Evolutionary conservation across 2,888 invertebrate genomes (phyloP), one percentile per base, ranked within the genome.

Genomic region (Rotaria macrura): DNA sequence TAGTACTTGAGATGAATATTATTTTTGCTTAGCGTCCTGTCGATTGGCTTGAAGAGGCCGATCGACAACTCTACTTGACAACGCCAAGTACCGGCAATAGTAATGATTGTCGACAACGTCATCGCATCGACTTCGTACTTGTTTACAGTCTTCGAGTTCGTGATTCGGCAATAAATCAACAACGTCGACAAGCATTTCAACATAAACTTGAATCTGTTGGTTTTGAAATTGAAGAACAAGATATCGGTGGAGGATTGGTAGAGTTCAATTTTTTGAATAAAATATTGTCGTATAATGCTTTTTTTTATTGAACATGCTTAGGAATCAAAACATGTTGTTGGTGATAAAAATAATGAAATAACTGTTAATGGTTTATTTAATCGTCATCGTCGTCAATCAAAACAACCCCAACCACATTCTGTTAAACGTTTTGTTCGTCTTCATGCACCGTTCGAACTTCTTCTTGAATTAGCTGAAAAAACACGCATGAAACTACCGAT

Each of bases 401-500:
- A 17, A n/a, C 43, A 17, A 79, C 40, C 25, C 40, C 23, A 79
- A n/a, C 79, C 10, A 5, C 79, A 79, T n/a, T 79, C 40, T 43
- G 79, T 40, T 0, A 79, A 79, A 79, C 79, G 79, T 43, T 95
- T 95, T 91, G 93, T 95, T 87, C 96, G 96, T 93, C 93, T 97
- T 87, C 95, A 96, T 91, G 95, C 95, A 1, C 95, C 96, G 0
- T 91, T 93, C 88, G 93, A 94, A 89, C 95, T 96, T 12, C 91
- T 96, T 85, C 93, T 94, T 88, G 93, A 95, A 88, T 96, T 96
- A 91, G 94, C 95, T 87, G 97, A 97, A 91, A 95, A 96, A 89
- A 92, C 96, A 88, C 96, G 96, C 90, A 92, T 96, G 43, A 93
- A 95, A 89, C 94, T 96, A 94, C 96, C 96, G 6, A 96, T 97